Percentiles rank a stretch among this genome's conserved stretches.
These are phyloP conservation scores for Trochalopteron elliotii DNA, from an alignment of 2,113 vertebrate genomes.

Conservation along the genomic window DNA sequence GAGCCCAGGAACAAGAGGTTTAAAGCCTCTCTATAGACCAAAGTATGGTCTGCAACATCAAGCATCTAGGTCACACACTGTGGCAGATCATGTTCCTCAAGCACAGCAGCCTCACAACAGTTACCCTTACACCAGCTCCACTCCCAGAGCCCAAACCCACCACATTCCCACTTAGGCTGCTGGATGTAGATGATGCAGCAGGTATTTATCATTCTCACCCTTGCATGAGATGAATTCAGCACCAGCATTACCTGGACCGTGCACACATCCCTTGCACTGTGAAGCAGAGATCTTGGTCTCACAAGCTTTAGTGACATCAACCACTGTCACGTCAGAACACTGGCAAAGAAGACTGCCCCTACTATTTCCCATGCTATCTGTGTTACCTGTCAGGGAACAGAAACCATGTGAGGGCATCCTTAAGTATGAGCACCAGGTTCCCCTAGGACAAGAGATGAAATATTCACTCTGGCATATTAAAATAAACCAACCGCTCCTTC, in stretches of 20 bases:
- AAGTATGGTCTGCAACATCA: background rate
- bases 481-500: slow-evolving; percentile 45
- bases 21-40: background rate
- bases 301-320: background rate
- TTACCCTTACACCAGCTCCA: background rate
- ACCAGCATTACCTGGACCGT: accelerated
- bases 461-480: slow-evolving; percentile 26
- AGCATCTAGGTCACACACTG: background rate
- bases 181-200: background rate
- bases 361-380: background rate
- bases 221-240: background rate
- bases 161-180: background rate
- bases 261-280: background rate
- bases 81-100: background rate
- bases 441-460: background rate
- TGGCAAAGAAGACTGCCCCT: background rate
- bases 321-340: background rate
- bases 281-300: background rate
- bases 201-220: background rate
- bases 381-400: background rate
- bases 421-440: background rate
- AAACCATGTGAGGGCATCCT: background rate
- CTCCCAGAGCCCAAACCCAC: background rate
- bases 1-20: background rate
- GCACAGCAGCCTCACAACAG: background rate